Evolutionary conservation across 1,140 invertebrate genomes (phyloP).

Genomic region (Dryas iulia): DNA sequence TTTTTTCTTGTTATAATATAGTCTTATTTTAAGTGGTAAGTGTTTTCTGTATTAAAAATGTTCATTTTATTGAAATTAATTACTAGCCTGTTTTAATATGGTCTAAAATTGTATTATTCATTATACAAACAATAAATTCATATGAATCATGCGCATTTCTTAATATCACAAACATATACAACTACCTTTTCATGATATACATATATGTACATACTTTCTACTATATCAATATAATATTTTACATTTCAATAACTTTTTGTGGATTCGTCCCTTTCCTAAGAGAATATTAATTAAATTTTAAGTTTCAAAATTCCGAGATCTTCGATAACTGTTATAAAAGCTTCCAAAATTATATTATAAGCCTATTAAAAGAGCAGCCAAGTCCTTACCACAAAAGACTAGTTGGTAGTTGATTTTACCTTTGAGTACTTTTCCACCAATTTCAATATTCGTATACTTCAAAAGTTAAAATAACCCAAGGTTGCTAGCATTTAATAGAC

Average conservation of each 20-base stretch:
- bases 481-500: background rate
- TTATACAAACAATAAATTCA: too few relatives aligned
- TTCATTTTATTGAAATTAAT: too few relatives aligned
- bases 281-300: background rate
- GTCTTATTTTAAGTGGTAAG: too few relatives aligned
- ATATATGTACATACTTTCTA: background rate
- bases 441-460: constrained; percentile 6
- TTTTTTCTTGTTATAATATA: too few relatives aligned
- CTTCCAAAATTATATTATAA: constrained; percentile 34
- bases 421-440: constrained; percentile 18
- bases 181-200: background rate
- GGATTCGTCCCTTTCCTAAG: background rate
- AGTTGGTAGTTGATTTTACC: constrained; percentile 32
- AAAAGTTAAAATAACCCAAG: constrained; percentile 10
- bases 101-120: too few relatives aligned
- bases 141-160: too few relatives aligned
- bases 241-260: background rate
- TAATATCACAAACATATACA: too few relatives aligned
- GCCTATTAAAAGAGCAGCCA: constrained; percentile 45
- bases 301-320: background rate
- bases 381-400: constrained; percentile 33
- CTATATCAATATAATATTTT: background rate
- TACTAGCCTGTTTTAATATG: too few relatives aligned
- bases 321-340: constrained; percentile 11
- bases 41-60: too few relatives aligned